Evolutionary conservation across 35 echinoderm and acorn worm genomes (phyloP).

Genomic region (Amphiura filiformis): DNA sequence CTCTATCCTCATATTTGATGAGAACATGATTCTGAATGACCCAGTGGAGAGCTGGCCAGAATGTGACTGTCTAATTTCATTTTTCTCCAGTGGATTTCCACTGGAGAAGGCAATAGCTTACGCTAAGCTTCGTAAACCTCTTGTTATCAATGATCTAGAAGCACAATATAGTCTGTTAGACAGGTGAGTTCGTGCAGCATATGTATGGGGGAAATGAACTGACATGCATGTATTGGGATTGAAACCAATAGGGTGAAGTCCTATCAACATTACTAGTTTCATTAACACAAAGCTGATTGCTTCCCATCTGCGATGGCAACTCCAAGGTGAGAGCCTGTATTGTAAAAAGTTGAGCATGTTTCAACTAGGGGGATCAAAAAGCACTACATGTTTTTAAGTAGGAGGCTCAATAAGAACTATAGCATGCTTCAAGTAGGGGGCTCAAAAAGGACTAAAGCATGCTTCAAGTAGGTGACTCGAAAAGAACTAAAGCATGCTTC

Average conservation of each 20-base stretch:
- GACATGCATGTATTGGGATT: neutral
- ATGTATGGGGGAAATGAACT: neutral
- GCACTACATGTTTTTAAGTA: too few relatives aligned
- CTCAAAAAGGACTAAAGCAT: too few relatives aligned
- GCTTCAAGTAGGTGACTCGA: too few relatives aligned
- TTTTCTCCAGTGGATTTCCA: slow-evolving; percentile 95
- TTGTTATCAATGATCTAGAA: slow-evolving; percentile 92
- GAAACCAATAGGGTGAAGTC: neutral
- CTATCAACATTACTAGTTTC: too few relatives aligned
- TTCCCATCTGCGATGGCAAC: too few relatives aligned
- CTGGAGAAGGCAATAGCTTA: slow-evolving; percentile 92
- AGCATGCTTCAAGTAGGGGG: too few relatives aligned
- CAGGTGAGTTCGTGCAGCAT: slow-evolving; percentile 74
- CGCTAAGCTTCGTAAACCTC: slow-evolving; percentile 77
- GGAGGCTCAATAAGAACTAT: too few relatives aligned
- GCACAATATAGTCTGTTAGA: slow-evolving; percentile 79
- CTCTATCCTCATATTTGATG: slow-evolving; percentile 61
- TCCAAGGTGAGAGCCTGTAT: too few relatives aligned
- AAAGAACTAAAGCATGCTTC: too few relatives aligned
- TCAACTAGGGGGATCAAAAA: too few relatives aligned
- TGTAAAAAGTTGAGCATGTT: too few relatives aligned
- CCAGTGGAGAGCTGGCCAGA: slow-evolving; percentile 90
- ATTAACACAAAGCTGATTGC: too few relatives aligned
- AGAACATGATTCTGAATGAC: slow-evolving; percentile 92
- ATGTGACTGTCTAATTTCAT: slow-evolving; percentile 87